Evolutionary conservation across 2,797 vertebrate genomes (phyloP), one percentile per base, ranked within the genome.

Genomic region (Pyrocephalus nanus): DNA sequence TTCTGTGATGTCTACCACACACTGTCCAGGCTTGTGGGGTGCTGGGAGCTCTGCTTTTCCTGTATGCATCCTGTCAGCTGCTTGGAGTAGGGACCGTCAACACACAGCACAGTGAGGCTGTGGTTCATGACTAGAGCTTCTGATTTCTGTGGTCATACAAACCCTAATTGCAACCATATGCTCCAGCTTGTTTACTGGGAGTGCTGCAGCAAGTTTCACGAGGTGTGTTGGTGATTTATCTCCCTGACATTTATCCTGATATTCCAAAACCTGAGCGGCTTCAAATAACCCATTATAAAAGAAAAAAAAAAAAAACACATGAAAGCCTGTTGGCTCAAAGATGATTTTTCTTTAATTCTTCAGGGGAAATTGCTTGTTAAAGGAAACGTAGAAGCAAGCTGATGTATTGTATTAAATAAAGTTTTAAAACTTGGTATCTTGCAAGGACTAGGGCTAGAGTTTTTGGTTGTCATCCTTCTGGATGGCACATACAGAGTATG

Each of bases 191-290:
- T 95, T 95, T 92, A 93, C 93, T 65, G 70, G 10, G 70, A 75
- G 54, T 32, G 30, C 73, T 69, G 62, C 80, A 75, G 65, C 66
- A 48, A 90, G 70, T 86, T 94, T 95, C 93, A 94, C 2, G 80
- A 95, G 88, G 88, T 96, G 92, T 94, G 86, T 9, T 72, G 73
- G 57, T 93, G 93, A 96, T 95, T 95, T 96, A 84, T 94, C 86
- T 88, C 86, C 27, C n/a, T 94, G 94, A 92, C 90, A 66, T 94
- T 95, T 92, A 91, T 95, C 43, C 64, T 95, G 81, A 89, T 96
- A 93, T 57, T 90, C 72, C 54, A 88, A 92, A 95, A 81, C 93
- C 92, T 93, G 50, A 94, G 23, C 32, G 64, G 65, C 82, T 95
- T 93, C 88, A 92, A 86, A 77, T 93, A 86, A 77, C 62, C 51